These are phyloP conservation scores for Drosophila sulfurigaster DNA, from an alignment of 1,140 invertebrate genomes.

Conservation along the genomic window DNA sequence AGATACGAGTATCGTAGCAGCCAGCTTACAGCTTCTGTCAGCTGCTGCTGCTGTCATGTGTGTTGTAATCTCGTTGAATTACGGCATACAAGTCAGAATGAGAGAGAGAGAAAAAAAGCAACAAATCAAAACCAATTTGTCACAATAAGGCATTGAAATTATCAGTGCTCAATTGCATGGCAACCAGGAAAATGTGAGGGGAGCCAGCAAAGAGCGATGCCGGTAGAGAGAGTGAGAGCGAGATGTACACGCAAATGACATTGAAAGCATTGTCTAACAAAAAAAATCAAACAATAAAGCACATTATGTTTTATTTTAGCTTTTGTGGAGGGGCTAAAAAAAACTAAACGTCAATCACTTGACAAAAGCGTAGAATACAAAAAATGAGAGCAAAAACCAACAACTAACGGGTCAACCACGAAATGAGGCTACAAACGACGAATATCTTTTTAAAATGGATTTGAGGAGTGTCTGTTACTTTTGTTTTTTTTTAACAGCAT, in stretches of 20 bases:
- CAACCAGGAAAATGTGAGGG: constrained; percentile 1
- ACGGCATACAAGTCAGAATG: constrained; percentile 41
- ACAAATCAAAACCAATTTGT: constrained; percentile 81
- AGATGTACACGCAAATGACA: constrained; percentile 54
- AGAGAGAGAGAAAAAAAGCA: constrained; percentile 33
- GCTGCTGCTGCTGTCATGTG: constrained; percentile 21
- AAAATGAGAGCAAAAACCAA: constrained; percentile 37
- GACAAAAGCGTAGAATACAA: constrained; percentile 48
- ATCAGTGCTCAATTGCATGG: constrained; percentile 71
- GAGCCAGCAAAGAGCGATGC: neutral
- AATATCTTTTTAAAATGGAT: constrained; percentile 26
- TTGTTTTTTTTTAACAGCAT: neutral
- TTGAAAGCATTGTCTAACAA: constrained; percentile 67
- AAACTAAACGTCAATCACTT: constrained; percentile 71
- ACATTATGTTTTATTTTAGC: constrained; percentile 72
- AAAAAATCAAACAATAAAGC: constrained; percentile 47
- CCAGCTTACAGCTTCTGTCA: constrained; percentile 11
- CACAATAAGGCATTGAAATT: constrained; percentile 76
- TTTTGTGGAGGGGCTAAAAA: constrained; percentile 45
- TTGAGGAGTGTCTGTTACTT: constrained; percentile 31
- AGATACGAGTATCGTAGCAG: constrained; percentile 25
- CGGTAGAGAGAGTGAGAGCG: constrained; percentile 2
- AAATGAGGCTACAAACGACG: constrained; percentile 22
- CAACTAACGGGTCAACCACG: constrained; percentile 37
- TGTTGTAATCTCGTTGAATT: constrained; percentile 69